Conservation (phyloP, 2,888 invertebrate genomes). For the Hypomecis punctinalis region DNA sequence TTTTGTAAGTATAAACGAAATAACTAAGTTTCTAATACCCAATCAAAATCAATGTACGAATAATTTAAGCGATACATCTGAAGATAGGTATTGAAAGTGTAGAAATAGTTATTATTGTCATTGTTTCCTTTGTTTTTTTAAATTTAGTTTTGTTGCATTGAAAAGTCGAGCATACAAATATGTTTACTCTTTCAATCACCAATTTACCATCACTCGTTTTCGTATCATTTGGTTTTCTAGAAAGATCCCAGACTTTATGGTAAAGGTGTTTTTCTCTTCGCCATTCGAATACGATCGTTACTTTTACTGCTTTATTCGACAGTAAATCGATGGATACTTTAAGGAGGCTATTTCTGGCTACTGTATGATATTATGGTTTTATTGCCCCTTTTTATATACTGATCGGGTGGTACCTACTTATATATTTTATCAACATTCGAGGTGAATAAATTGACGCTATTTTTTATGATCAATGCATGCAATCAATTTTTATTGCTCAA, state of each 20-base stretch:
- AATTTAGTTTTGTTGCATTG: too few species aligned
- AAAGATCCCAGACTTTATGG: slow-evolving; percentile 9
- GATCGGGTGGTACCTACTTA: too few species aligned
- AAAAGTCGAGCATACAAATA: too few species aligned
- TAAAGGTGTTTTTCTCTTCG: slow-evolving; percentile 1
- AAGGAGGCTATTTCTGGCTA: slow-evolving; percentile 26
- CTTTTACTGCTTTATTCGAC: slow-evolving; percentile 35
- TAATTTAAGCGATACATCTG: too few species aligned
- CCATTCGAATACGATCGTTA: slow-evolving; percentile 17
- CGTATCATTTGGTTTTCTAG: neutral
- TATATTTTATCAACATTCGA: neutral
- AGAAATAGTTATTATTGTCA: too few species aligned
- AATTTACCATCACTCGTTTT: neutral
- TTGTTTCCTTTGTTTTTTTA: too few species aligned
- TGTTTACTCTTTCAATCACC: neutral
- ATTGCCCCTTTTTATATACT: slow-evolving; percentile 15
- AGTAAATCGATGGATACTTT: slow-evolving; percentile 31
- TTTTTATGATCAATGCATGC: too few species aligned
- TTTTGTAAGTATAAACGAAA: too few species aligned
- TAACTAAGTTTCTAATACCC: too few species aligned
- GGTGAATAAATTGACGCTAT: neutral
- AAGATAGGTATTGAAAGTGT: too few species aligned
- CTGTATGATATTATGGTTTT: slow-evolving; percentile 21
- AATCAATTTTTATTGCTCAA: too few species aligned
- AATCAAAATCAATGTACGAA: too few species aligned